These are phyloP conservation scores for Leptinotarsa tumamoca DNA, from an alignment of 2,888 invertebrate genomes.

Conservation along the genomic window DNA sequence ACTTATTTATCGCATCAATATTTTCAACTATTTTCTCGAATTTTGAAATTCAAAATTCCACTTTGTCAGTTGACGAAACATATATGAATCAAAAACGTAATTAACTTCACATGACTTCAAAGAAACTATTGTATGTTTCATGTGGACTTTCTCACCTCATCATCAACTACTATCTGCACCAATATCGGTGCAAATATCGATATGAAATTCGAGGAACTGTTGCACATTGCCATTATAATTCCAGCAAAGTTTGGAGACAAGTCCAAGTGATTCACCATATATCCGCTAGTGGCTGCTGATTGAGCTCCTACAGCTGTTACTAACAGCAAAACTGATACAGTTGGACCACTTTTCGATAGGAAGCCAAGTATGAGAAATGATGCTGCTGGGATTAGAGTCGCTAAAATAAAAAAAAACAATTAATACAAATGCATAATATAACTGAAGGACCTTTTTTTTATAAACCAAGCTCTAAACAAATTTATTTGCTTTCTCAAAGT, in stretches of 20 bases:
- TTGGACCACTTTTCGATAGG: slow-evolving; percentile 9
- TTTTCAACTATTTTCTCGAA: no score
- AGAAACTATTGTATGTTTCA: neutral
- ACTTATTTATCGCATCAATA: no score
- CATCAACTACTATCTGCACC: slow-evolving; percentile 27
- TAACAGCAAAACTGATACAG: slow-evolving; percentile 29
- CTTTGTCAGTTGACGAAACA: no score
- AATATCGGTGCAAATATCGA: slow-evolving; percentile 28
- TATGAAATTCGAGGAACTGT: slow-evolving; percentile 12
- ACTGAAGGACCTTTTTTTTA: neutral
- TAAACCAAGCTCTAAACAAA: no score
- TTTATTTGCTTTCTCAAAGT: no score
- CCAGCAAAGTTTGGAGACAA: slow-evolving; percentile 34
- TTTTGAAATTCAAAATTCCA: no score
- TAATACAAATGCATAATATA: neutral
- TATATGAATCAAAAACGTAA: no score
- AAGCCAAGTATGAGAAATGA: slow-evolving; percentile 24
- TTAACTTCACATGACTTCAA: no score
- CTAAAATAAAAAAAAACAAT: slow-evolving; percentile 17
- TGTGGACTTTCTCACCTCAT: slow-evolving; percentile 15
- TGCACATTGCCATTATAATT: slow-evolving; percentile 25
- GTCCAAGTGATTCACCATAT: slow-evolving; percentile 31
- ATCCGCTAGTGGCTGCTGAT: slow-evolving; percentile 4
- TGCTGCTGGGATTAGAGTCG: slow-evolving; percentile 11
- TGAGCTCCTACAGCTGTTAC: slow-evolving; percentile 12